Percentiles rank a stretch among this genome's conserved stretches.
Conservation (phyloP, 2,113 vertebrate species). For the Rhagologus leucostigma region DNA sequence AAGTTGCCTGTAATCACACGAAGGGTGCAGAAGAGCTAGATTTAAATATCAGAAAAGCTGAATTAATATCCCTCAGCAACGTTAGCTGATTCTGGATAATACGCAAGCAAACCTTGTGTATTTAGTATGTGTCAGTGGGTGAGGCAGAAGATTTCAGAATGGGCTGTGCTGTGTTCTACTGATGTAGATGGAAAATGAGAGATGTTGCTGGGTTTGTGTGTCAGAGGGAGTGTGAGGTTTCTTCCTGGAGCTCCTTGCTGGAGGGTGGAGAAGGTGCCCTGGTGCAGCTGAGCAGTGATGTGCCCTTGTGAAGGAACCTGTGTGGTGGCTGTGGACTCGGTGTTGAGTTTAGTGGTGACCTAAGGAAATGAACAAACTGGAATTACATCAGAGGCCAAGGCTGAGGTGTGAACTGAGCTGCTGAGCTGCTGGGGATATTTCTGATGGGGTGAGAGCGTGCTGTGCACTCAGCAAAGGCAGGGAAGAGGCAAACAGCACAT, state of each 20-base stretch:
- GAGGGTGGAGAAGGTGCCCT: neutral
- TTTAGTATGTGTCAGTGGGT: neutral
- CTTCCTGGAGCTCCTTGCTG: neutral
- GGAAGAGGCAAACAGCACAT: neutral
- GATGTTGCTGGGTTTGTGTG: neutral
- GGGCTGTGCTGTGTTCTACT: neutral
- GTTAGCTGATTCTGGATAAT: neutral
- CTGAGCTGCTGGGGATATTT: neutral
- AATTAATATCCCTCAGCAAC: neutral
- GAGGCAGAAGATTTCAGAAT: neutral
- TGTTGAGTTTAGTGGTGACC: neutral
- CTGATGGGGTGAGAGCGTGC: neutral
- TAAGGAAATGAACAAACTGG: neutral
- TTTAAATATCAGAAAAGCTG: neutral
- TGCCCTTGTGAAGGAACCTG: neutral
- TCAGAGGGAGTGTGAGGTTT: fast-evolving
- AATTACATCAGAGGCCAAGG: neutral
- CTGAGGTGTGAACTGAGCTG: neutral
- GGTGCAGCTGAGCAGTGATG: neutral
- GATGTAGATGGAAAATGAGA: neutral
- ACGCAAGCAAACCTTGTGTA: neutral
- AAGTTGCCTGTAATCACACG: neutral
- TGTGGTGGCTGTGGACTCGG: neutral
- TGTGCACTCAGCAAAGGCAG: neutral
- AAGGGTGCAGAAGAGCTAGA: neutral